Evolutionary conservation across 1,140 invertebrate species (phyloP), one percentile per base, ranked within the genome.

Genomic region (Drosophila bocqueti): DNA sequence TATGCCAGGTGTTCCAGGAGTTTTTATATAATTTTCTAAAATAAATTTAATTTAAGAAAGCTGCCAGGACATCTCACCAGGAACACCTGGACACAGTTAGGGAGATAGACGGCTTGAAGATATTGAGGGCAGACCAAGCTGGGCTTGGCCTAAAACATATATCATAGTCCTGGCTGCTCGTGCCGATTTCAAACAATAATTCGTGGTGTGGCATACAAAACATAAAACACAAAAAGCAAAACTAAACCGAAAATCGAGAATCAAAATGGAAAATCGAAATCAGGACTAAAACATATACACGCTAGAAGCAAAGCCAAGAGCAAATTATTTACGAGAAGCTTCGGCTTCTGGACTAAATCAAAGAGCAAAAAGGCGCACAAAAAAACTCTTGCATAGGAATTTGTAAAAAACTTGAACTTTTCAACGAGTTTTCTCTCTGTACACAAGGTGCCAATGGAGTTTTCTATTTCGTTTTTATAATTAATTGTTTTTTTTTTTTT

Each of bases 361-460:
- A 67, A 77, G 65, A 78, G 65, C 76, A 79, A 79, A 79, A 78
- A 69, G 50, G 74, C 75, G 75, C 76, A 63, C 40, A 78, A 63
- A 52, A 31, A 18, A 78, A 78, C 46, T 52, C 76, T 78, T 78
- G 76, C 76, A 79, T 73, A 79, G 54, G n/a, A 78, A 79, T 66
- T 72, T 46, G 57, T 79, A 52, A 71, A 79, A 79, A 36, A 43
- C 38, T 47, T 26, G 18, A 49, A 49, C 29, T 60, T 60, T 62
- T 63, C 34, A 43, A 57, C 10, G 24, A 36, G 54, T 24, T 76
- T 59, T 58, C 61, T 40, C 49, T 81, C 69, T 85, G 61, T 83
- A 76, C 73, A 86, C 81, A 82, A 72, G 79, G 83, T 89, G 83
- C 83, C 83, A 87, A 87, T 89, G 54, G 67, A 60, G 71, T 66